Conservation (phyloP, 2,888 invertebrate genomes). For the Caenorhabditis japonica region DNA sequence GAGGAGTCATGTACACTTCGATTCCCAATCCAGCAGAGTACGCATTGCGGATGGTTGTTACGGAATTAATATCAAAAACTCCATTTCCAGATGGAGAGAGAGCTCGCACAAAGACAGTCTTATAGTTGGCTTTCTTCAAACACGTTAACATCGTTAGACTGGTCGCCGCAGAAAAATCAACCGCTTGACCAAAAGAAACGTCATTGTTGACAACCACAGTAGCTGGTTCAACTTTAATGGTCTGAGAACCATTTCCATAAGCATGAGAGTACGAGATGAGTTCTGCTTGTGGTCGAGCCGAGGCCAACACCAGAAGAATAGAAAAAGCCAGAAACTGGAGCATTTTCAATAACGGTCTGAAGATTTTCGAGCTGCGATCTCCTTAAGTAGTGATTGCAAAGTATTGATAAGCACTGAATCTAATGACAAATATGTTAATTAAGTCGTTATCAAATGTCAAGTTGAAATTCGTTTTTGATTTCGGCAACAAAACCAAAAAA, state of each 20-base stretch:
- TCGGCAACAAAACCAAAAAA: no score
- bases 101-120: constrained; percentile 47
- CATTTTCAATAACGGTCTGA: no score
- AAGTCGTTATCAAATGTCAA: constrained; percentile 35
- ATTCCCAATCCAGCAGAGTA: constrained; percentile 56
- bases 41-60: constrained; percentile 54
- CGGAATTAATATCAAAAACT: constrained; percentile 51
- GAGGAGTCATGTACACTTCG: constrained; percentile 64
- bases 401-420: constrained; percentile 4
- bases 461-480: no score
- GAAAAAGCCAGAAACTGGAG: constrained; percentile 9
- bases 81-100: constrained; percentile 57
- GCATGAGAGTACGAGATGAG: constrained; percentile 18
- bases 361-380: not conserved
- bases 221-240: constrained; percentile 26
- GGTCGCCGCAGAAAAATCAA: constrained; percentile 47
- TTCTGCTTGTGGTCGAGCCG: constrained; percentile 36
- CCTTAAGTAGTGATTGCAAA: not conserved
- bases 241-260: constrained; percentile 20
- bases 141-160: constrained; percentile 31
- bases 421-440: constrained; percentile 25
- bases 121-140: constrained; percentile 39
- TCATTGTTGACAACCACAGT: constrained; percentile 29
- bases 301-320: constrained; percentile 22
- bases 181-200: constrained; percentile 32